A percentile compares a stretch with the other conserved stretches of the same genome.
Evolutionary conservation across 1,140 invertebrate species (phyloP).

Genomic region (Drosophila pruinosa): DNA sequence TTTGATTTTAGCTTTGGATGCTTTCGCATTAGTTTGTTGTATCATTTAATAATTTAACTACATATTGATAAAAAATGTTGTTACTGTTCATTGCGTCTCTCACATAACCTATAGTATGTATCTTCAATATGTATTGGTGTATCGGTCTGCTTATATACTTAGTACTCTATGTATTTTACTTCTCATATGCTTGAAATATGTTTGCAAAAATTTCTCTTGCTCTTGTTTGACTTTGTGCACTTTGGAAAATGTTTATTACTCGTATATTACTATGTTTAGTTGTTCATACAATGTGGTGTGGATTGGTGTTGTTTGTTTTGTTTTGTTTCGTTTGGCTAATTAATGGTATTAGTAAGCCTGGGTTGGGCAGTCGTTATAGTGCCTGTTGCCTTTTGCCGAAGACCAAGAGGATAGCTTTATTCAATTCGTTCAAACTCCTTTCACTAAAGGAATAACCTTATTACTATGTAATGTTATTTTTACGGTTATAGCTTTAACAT

Average conservation of each 20-base stretch:
- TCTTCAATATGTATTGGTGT: conserved; percentile 27
- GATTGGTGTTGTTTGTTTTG: background rate
- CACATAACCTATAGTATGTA: conserved; percentile 35
- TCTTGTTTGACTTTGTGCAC: conserved; percentile 60
- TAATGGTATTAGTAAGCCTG: background rate
- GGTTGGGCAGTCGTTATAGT: conserved; percentile 21
- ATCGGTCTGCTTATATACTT: conserved; percentile 30
- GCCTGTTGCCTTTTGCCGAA: background rate
- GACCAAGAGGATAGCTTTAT: background rate
- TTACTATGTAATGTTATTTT: conserved; percentile 17
- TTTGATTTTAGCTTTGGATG: conserved; percentile 68
- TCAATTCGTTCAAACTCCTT: background rate
- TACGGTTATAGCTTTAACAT: background rate
- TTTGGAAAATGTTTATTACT: conserved; percentile 20
- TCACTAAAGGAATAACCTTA: conserved; percentile 27
- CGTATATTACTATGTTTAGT: background rate
- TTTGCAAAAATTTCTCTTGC: conserved; percentile 31
- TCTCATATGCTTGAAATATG: conserved; percentile 59
- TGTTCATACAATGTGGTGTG: background rate
- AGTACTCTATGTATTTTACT: conserved; percentile 26
- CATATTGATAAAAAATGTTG: conserved; percentile 63
- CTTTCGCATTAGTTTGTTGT: background rate
- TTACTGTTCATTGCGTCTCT: conserved; percentile 24
- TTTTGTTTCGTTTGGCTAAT: background rate
- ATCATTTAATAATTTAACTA: conserved; percentile 57